Base-by-base conservation (phyloP, 2,888 invertebrate genomes). In the Tetheella fluctuosa region DNA sequence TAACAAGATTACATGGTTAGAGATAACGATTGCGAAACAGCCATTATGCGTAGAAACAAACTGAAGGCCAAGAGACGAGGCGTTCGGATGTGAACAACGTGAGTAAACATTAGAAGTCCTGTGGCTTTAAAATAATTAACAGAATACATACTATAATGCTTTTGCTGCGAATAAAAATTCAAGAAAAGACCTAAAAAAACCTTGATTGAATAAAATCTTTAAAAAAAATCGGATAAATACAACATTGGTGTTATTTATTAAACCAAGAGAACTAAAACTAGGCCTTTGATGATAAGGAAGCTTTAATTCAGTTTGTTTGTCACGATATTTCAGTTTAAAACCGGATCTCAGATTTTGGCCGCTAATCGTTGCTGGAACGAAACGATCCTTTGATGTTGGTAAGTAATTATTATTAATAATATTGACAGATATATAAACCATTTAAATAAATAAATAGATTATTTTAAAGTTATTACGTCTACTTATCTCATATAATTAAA, bases 381-480 rank as follows among this genome's bases (percentile, higher is more conserved):
- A 61, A 48, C 63, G 68, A 52, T 71, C 74, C 83, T 89, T 90
- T 90, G 89, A 90, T 86, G 81, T 80, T 64, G 34, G 20, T 34
- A 37, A 2, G 10, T 48, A 48, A 75, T 64, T 74, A 71, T n/a
- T 70, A 72, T 74, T 68, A 81, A 86, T 82, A 87, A 88, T 89
- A 89, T 89, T 88, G 85, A 84, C 75, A 67, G 71, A 79, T 78
- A 79, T n/a, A n/a, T 80, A 74, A 80, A 77, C 70, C 67, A 67
- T 69, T 67, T 68, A 70, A 82, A 85, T 80, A 83, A 84, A 88
- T 80, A 84, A 76, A 76, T 73, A 70, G 68, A 70, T 71, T 67
- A 70, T 59, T 69, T 65, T 63, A 65, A 68, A 74, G 61, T 73
- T 72, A 79, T 77, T 73, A 69, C 73, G 75, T 72, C 72, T 73